A percentile compares a stretch with the other conserved stretches of the same genome.
These are phyloP conservation scores for Sycophaga agraensis DNA, from an alignment of 1,140 invertebrate genomes.

Conservation along the genomic window DNA sequence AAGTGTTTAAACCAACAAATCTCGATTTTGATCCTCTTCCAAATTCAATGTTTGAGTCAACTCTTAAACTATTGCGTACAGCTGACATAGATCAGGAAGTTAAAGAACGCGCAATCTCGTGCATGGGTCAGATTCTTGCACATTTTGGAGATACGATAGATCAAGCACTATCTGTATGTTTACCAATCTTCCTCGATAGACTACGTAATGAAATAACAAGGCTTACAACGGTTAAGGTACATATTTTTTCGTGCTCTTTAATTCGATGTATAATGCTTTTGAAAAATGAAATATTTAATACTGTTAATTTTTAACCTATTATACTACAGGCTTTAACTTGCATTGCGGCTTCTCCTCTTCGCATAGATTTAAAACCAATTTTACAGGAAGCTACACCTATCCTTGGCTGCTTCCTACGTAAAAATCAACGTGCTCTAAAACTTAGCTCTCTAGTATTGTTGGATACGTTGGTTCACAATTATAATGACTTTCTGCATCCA, in stretches of 20 bases:
- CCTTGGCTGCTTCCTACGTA: slow-evolving; percentile 90
- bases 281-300: too few relatives aligned
- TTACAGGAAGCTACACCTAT: slow-evolving; percentile 80
- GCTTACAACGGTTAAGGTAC: slow-evolving; percentile 85
- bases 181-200: slow-evolving; percentile 93
- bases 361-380: slow-evolving; percentile 77
- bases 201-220: slow-evolving; percentile 96
- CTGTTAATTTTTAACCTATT: neutral
- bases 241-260: too few relatives aligned
- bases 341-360: slow-evolving; percentile 86
- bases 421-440: slow-evolving; percentile 95
- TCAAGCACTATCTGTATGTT: slow-evolving; percentile 76
- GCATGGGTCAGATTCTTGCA: slow-evolving; percentile 93
- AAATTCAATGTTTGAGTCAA: slow-evolving; percentile 81
- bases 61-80: slow-evolving; percentile 83
- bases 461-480: slow-evolving; percentile 87
- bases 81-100: slow-evolving; percentile 98
- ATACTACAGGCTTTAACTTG: slow-evolving; percentile 74
- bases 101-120: slow-evolving; percentile 95
- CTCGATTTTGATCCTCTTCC: slow-evolving; percentile 82
- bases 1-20: slow-evolving; percentile 74
- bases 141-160: slow-evolving; percentile 82
- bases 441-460: slow-evolving; percentile 86
- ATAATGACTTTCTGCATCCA: slow-evolving; percentile 70
- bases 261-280: too few relatives aligned